A percentile compares a stretch with the other conserved stretches of the same genome.
Evolutionary conservation across 2,113 vertebrate species (phyloP).

Genomic region (Lepisosteus oculatus): DNA sequence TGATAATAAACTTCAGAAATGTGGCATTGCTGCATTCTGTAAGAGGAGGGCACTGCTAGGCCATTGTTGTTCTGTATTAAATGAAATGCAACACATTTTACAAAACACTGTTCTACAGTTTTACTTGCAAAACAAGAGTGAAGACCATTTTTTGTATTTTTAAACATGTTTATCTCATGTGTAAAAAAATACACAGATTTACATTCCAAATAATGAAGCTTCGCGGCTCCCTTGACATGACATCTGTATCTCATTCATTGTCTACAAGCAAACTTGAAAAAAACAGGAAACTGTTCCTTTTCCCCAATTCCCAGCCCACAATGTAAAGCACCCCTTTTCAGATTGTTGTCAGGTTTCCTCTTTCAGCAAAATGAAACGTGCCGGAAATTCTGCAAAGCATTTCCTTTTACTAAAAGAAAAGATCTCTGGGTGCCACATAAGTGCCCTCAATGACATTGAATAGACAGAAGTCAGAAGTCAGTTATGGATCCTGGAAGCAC

Average conservation of each 20-base stretch:
- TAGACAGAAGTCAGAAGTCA: background rate
- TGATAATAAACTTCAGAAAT: too few species aligned
- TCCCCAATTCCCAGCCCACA: conserved; percentile 11
- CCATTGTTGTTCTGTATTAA: conserved; percentile 5
- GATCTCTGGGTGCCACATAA: background rate
- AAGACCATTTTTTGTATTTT: background rate
- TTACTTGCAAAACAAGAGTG: background rate
- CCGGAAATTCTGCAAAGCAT: conserved; percentile 8
- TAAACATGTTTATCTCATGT: background rate
- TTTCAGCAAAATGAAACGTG: conserved; percentile 11
- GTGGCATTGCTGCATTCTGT: too few species aligned
- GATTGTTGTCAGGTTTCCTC: background rate
- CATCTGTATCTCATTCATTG: conserved; percentile 38
- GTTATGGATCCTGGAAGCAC: background rate
- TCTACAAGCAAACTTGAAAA: conserved; percentile 14
- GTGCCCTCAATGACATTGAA: background rate
- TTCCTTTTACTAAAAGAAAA: conserved; percentile 2
- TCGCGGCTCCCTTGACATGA: conserved; percentile 22
- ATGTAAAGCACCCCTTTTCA: conserved; percentile 2
- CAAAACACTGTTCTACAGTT: background rate
- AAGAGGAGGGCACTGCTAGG: too few species aligned
- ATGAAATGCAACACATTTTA: conserved; percentile 16
- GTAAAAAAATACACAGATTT: background rate
- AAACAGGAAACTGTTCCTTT: conserved; percentile 18
- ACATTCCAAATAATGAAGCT: conserved; percentile 16